Evolutionary conservation across 2,797 vertebrate genomes (phyloP), one percentile per base, ranked within the genome.

Genomic region (Ctenochaetus hawaiiensis): DNA sequence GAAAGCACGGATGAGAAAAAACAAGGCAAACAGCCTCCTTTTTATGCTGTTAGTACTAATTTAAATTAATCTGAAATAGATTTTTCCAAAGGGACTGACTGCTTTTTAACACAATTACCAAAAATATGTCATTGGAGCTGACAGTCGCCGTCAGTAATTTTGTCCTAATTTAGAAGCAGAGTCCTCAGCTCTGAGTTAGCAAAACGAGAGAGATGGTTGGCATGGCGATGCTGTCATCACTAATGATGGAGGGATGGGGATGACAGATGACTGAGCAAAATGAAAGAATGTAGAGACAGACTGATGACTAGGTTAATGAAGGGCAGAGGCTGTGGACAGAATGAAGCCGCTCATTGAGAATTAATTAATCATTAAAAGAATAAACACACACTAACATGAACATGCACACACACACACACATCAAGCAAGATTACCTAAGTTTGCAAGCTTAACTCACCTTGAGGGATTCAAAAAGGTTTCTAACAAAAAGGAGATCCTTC

Each of bases 401-500:
- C 37, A 22, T 10, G 16, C 59, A 66, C 56, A 69, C 37, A 49
- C 17, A 59, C 48, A 47, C 45, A 53, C 30, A n/a, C 1, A 41
- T 66, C 47, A 51, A 22, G 1, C 14, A 26, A 54, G 12, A 23
- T 4, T 8, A 23, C 49, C 18, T 58, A n/a, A 0, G 34, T 66
- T 23, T 64, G 9, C 39, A n/a, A 39, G n/a, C 47, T 9, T 30
- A 51, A 6, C 87, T 89, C 82, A 98, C 97, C 96, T 98, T 98
- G 17, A 97, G 84, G 49, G 97, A 98, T 72, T 97, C 94, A 76
- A 97, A 93, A 34, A 97, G 81, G 88, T 93, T 96, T 67, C 91
- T 92, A 17, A 98, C 96, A 67, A 97, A 95, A 81, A 97, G 78
- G 72, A 97, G 96, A 72, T 89, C 94, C 75, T 96, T 96, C 68